Base-by-base conservation (phyloP, 2,797 vertebrate species). In the Labroides dimidiatus region DNA sequence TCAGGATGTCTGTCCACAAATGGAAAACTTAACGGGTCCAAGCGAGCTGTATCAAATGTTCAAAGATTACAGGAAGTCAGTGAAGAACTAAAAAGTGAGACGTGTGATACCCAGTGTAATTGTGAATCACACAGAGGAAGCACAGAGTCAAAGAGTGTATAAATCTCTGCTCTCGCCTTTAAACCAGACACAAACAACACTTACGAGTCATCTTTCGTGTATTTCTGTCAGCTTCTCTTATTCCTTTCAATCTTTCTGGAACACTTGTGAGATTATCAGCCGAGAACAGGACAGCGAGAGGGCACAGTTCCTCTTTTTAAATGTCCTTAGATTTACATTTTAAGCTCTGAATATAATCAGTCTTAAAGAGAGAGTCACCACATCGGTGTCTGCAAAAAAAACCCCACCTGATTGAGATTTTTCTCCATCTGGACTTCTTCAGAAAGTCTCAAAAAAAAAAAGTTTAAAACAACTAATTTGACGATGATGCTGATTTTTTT, bases 211-310 rank as follows among this genome's bases (percentile, higher is more conserved):
- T 45, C 44, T 43, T 43, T 43, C n/a, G 17, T 45, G 37, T 45
- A 65, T 54, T 72, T 79, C 4, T 2, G 21, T 61, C 43, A 42
- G n/a, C 47, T 55, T 49, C 0, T 51, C 39, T 70, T 56, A 62
- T 75, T 44, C n/a, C 59, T 67, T 75, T 67, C 77, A 75, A 51
- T 33, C 64, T 68, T 78, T 54, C 8, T 60, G 24, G 43, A 20
- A 19, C 39, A 19, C 6, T 11, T 43, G 16, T 33, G 57, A 66
- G 56, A 72, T 77, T 73, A 71, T 81, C 44, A 77, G 36, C 71
- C 64, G 53, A 57, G 48, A 63, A 42, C 59, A 72, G 74, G 60
- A 45, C 12, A 41, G 53, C 43, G 43, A 2, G 39, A 66, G 49
- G 21, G 5, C 49, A 54, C 10, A 14, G 17, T 16, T 23, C 27